Evolutionary conservation across 2,888 invertebrate genomes (phyloP), one percentile per base, ranked within the genome.

Genomic region (Eupsilia transversa): DNA sequence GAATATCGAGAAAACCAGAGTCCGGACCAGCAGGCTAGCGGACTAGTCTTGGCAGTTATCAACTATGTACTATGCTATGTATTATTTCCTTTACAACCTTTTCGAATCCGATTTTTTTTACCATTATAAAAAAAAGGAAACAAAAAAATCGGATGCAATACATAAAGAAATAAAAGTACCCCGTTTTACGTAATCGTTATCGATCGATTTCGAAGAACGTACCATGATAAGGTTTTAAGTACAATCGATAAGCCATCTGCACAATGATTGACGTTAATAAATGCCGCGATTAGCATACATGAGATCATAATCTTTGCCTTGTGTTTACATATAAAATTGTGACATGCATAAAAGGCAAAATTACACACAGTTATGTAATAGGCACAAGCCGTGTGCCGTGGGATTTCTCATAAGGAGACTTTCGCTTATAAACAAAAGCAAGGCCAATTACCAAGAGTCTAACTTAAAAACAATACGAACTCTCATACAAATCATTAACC

Each of bases 171-270:
- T 17, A 3, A 54, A 43, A 2, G 20, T 12, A 59, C n/a, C n/a
- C 30, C 10, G 9, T 61, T 49, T 43, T 33, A 35, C 33, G 20
- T 41, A 63, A 41, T 43, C 0, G 23, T 38, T 56, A 72, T 72
- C 43, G 14, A 43, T 56, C 14, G n/a, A 59, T 27, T 30, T 17
- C 41, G 2, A 59, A 65, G 12, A 64, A 52, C 49, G 9, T 43
- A n/a, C 14, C 41, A 1, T 35, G 65, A 59, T 75, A 74, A 74
- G 6, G 27, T 41, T 46, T 41, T 65, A 35, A 12, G 12, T 30
- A 69, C 12, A 23, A 74, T 64, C 12, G 41, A 59, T 64, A 65
- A 33, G 41, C 33, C 30, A 49, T 59, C 74, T 20, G n/a, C 23
- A 59, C 65, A 64, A 49, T 41, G 38, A 63, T 33, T 70, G 57